These are phyloP conservation scores for Gasterosteus nipponicus DNA, from an alignment of 2,113 vertebrate species.

Conservation along the genomic window DNA sequence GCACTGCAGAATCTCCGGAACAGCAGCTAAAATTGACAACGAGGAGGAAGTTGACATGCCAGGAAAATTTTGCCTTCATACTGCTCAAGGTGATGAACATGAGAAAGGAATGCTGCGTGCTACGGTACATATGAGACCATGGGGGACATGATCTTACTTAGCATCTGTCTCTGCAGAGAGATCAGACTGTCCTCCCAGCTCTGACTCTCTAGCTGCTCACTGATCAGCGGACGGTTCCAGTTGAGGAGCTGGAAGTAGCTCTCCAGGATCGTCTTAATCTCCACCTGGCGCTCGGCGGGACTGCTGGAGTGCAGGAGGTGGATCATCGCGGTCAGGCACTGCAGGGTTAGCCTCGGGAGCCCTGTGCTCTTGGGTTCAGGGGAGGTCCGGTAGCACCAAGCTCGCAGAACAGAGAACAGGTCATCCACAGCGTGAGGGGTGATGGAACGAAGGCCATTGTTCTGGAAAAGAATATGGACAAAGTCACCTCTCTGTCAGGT, in stretches of 20 bases:
- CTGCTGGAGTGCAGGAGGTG: slow-evolving; percentile 90
- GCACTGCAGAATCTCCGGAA: slow-evolving; percentile 93
- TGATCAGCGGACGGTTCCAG: slow-evolving; percentile 81
- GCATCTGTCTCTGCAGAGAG: slow-evolving; percentile 88
- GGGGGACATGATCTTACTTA: slow-evolving; percentile 82
- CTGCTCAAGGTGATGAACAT: slow-evolving; percentile 4
- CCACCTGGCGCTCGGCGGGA: slow-evolving; percentile 82
- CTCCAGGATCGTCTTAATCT: slow-evolving; percentile 87
- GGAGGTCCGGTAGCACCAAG: slow-evolving; percentile 69
- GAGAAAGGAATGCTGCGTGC: not conserved
- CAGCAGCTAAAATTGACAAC: slow-evolving; percentile 80
- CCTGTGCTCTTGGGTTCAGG: slow-evolving; percentile 46
- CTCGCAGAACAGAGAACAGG: slow-evolving; percentile 85
- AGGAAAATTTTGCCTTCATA: slow-evolving; percentile 1
- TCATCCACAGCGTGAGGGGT: slow-evolving; percentile 83
- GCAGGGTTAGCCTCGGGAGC: slow-evolving; percentile 79
- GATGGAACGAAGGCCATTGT: slow-evolving; percentile 88
- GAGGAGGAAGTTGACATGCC: slow-evolving; percentile 15
- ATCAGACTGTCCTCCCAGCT: slow-evolving; percentile 85
- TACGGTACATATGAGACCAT: not conserved
- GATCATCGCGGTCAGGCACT: slow-evolving; percentile 85
- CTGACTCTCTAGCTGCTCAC: slow-evolving; percentile 41
- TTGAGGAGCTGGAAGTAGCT: slow-evolving; percentile 93
- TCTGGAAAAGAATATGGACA: slow-evolving; percentile 71
- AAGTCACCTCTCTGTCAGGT: not conserved